Conservation (phyloP, 1,140 invertebrate species). For the Piezodorus guildinii region DNA sequence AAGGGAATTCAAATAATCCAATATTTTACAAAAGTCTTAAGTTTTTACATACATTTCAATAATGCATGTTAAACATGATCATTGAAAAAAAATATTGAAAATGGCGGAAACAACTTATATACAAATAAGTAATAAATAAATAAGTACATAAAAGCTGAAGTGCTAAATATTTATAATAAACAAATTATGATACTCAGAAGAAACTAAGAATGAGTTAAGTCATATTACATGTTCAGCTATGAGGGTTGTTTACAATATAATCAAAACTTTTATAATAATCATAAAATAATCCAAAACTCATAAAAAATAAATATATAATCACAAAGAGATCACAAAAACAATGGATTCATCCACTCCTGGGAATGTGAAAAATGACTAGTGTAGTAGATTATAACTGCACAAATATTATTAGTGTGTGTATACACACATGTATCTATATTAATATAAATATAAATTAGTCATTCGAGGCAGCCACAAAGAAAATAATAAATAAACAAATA, state of each 20-base stretch:
- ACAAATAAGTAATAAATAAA: background rate
- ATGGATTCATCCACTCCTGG: background rate
- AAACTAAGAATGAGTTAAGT: background rate
- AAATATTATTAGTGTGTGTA: background rate
- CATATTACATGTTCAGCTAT: background rate
- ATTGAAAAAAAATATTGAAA: background rate
- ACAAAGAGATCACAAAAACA: slow-evolving; percentile 11
- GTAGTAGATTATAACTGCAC: background rate
- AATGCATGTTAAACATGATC: background rate
- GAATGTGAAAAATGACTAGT: slow-evolving; percentile 13
- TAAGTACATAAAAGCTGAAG: background rate
- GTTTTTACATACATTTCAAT: slow-evolving; percentile 2
- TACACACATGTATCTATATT: background rate
- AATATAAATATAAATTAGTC: background rate
- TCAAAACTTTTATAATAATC: background rate
- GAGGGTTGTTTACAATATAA: background rate
- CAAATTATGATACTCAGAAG: background rate
- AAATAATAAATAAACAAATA: background rate
- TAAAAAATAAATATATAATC: background rate
- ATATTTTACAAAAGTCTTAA: background rate
- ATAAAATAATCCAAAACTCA: background rate
- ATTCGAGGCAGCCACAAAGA: slow-evolving; percentile 1
- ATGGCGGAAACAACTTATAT: background rate
- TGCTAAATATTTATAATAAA: background rate
- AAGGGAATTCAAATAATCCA: too few relatives aligned